A percentile compares a stretch with the other conserved stretches of the same genome.
These are phyloP conservation scores for Crocidura indochinensis DNA, from an alignment of 2,797 vertebrate species.

Conservation along the genomic window DNA sequence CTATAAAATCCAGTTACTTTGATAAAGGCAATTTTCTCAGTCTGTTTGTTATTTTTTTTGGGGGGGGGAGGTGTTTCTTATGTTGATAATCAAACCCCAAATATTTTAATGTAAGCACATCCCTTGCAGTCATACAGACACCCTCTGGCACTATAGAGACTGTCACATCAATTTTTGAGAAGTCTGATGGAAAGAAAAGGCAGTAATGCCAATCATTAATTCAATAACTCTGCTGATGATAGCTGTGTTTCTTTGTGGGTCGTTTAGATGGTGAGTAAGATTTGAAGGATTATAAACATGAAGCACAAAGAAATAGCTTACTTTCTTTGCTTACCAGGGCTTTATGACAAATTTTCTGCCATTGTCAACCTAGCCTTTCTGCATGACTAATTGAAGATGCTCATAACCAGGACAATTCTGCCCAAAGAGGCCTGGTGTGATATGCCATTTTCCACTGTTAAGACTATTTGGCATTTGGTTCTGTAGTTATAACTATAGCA, in stretches of 20 bases:
- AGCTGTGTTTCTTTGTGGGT: slow-evolving; percentile 72
- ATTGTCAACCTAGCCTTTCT: not conserved
- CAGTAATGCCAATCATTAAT: slow-evolving; percentile 71
- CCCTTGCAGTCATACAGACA: slow-evolving; percentile 76
- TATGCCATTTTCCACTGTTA: slow-evolving; percentile 58
- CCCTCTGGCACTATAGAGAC: slow-evolving; percentile 75
- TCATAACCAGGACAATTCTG: slow-evolving; percentile 54
- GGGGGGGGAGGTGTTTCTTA: slow-evolving; percentile 2
- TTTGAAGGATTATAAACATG: slow-evolving; percentile 30
- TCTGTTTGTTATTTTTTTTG: slow-evolving; percentile 65
- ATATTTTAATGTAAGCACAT: slow-evolving; percentile 82
- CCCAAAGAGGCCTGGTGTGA: not conserved
- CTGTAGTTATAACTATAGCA: slow-evolving; percentile 76
- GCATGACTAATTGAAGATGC: slow-evolving; percentile 18
- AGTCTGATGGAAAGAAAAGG: slow-evolving; percentile 73
- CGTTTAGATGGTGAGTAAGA: slow-evolving; percentile 27
- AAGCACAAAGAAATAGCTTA: slow-evolving; percentile 51
- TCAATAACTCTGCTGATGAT: slow-evolving; percentile 75
- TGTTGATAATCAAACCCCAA: slow-evolving; percentile 83
- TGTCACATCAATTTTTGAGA: slow-evolving; percentile 77
- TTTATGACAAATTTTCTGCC: slow-evolving; percentile 65
- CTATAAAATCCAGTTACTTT: slow-evolving; percentile 15
- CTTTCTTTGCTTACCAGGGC: slow-evolving; percentile 29
- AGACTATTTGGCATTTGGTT: slow-evolving; percentile 67
- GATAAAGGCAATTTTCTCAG: slow-evolving; percentile 66